A percentile compares a stretch with the other conserved stretches of the same genome.
These are phyloP conservation scores for Lycaena phlaeas DNA, from an alignment of 2,888 invertebrate species.

Conservation along the genomic window DNA sequence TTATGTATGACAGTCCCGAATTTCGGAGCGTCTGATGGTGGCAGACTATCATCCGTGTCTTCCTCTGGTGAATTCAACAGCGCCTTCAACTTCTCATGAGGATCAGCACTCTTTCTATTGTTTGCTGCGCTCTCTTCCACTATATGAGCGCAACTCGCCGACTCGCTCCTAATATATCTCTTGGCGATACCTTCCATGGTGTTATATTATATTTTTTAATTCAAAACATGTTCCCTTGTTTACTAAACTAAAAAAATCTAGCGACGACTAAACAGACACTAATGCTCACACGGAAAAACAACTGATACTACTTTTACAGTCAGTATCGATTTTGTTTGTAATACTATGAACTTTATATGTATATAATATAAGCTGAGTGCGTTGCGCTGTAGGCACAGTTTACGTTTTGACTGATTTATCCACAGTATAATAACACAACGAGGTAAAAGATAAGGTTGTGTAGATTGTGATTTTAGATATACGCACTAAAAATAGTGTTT, in stretches of 20 bases:
- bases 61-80: constrained; percentile 58
- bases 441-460: constrained; percentile 41
- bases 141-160: constrained; percentile 65
- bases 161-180: constrained; percentile 62
- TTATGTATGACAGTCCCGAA: constrained; percentile 93
- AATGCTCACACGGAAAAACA: constrained; percentile 41
- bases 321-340: constrained; percentile 33
- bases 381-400: constrained; percentile 36
- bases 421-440: constrained; percentile 24
- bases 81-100: constrained; percentile 63
- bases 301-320: constrained; percentile 38
- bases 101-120: constrained; percentile 51
- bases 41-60: constrained; percentile 56
- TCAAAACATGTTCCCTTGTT: constrained; percentile 65
- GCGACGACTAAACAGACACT: constrained; percentile 50
- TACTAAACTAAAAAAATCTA: constrained; percentile 61
- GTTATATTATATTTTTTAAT: constrained; percentile 26
- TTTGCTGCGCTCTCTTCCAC: constrained; percentile 55
- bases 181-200: constrained; percentile 55
- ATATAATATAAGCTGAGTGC: constrained; percentile 29
- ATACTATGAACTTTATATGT: constrained; percentile 20
- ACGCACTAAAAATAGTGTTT: constrained; percentile 66
- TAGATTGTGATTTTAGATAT: constrained; percentile 53
- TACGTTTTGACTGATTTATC: constrained; percentile 21
- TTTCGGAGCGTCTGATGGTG: constrained; percentile 68